These are phyloP conservation scores for Cephalopachus bancanus DNA, from an alignment of 2,797 vertebrate genomes.

Conservation along the genomic window DNA sequence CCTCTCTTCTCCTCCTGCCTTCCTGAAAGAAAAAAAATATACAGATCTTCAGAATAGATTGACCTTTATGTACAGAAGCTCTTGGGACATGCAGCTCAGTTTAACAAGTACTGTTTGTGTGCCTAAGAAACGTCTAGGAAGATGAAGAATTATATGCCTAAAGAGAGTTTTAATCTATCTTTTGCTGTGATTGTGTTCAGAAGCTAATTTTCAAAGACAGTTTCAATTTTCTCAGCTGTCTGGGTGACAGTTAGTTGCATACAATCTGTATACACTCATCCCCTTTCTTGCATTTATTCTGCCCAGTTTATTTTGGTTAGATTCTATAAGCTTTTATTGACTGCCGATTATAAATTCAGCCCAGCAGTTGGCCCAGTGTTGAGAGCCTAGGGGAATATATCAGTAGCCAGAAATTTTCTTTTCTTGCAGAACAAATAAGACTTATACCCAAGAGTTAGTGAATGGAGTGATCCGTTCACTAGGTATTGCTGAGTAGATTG, in stretches of 20 bases:
- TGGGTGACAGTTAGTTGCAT: conserved; percentile 23
- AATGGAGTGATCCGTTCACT: conserved; percentile 11
- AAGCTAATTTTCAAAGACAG: conserved; percentile 70
- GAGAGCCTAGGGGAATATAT: conserved; percentile 42
- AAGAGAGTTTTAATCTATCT: conserved; percentile 48
- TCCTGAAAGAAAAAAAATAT: background rate
- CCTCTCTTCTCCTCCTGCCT: conserved; percentile 52
- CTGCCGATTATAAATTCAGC: conserved; percentile 55
- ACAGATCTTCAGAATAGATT: conserved; percentile 41
- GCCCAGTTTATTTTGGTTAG: conserved; percentile 69
- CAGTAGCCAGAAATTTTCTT: conserved; percentile 55
- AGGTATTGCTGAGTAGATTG: conserved; percentile 28
- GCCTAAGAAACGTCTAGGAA: conserved; percentile 40
- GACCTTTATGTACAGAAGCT: conserved; percentile 66
- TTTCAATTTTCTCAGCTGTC: conserved; percentile 59
- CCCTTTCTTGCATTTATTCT: conserved; percentile 67
- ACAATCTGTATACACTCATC: background rate
- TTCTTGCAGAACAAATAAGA: background rate
- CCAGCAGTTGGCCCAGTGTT: background rate
- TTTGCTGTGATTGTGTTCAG: conserved; percentile 55
- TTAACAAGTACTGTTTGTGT: conserved; percentile 29
- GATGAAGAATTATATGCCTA: conserved; percentile 22
- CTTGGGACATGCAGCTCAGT: background rate
- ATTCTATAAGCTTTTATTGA: conserved; percentile 62
- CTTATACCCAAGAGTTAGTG: background rate